Percentiles rank a stretch among this genome's conserved stretches.
Evolutionary conservation across 2,797 vertebrate genomes (phyloP).

Genomic region (Alectoris magna): DNA sequence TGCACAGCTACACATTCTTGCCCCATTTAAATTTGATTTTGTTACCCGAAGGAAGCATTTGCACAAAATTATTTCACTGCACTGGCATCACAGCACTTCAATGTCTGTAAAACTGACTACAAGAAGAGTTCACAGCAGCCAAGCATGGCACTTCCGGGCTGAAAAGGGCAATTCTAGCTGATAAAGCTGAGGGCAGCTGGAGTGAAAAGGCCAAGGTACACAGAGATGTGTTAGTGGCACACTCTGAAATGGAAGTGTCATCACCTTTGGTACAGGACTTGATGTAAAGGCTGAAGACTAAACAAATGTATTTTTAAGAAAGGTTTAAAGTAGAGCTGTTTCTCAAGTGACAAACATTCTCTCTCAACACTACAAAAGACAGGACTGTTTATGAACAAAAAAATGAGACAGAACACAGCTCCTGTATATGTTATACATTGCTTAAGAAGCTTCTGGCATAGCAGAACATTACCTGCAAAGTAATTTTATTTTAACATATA

Average conservation of each 20-base stretch:
- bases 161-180: neutral
- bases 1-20: rapidly evolving
- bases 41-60: neutral
- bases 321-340: neutral
- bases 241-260: neutral
- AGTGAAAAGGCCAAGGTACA: neutral
- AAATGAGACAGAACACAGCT: rapidly evolving
- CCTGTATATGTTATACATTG: neutral
- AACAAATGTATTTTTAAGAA: neutral
- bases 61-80: neutral
- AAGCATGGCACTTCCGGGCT: neutral
- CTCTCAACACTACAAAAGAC: neutral
- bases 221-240: neutral
- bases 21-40: neutral
- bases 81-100: neutral
- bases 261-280: neutral
- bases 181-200: neutral
- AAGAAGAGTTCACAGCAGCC: neutral
- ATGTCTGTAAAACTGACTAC: neutral
- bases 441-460: neutral
- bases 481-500: neutral
- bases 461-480: neutral
- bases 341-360: neutral
- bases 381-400: neutral
- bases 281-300: neutral